A percentile compares a stretch with the other conserved stretches of the same genome.
Evolutionary conservation across 2,888 invertebrate species (phyloP).

Genomic region (Ennomos erosarius): DNA sequence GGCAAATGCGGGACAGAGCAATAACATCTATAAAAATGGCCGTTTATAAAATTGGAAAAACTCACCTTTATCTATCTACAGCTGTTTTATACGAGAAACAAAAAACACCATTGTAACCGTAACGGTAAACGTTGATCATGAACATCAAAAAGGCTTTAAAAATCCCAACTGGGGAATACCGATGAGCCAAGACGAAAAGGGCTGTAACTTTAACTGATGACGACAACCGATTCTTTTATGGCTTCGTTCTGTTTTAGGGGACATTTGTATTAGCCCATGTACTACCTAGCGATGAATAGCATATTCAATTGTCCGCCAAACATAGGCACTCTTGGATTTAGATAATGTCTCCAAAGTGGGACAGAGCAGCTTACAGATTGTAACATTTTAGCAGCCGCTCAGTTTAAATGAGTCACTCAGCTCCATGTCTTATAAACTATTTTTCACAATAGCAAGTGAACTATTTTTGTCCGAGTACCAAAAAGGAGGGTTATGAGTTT

Average conservation of each 20-base stretch:
- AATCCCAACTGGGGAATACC: constrained; percentile 36
- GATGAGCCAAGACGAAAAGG: constrained; percentile 41
- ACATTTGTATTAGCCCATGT: constrained; percentile 33
- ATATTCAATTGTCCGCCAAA: constrained; percentile 23
- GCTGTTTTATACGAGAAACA: constrained; percentile 1
- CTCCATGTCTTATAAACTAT: constrained; percentile 10
- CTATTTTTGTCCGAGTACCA: no score
- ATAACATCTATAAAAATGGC: no score
- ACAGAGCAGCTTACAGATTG: constrained; percentile 13
- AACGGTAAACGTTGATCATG: constrained; percentile 36
- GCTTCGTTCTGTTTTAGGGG: constrained; percentile 35
- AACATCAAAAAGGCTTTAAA: constrained; percentile 40
- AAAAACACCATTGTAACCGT: constrained; percentile 21
- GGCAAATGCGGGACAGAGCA: no score
- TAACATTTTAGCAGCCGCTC: constrained; percentile 6
- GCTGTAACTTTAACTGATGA: constrained; percentile 43
- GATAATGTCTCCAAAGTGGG: constrained; percentile 23
- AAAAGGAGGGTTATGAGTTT: no score
- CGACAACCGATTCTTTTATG: constrained; percentile 38
- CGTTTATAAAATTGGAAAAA: no score
- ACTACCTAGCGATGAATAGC: constrained; percentile 22
- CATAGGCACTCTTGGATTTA: constrained; percentile 12
- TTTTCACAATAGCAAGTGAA: constrained; percentile 18
- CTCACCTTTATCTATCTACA: no score
- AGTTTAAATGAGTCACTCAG: constrained; percentile 15